Percentiles rank a stretch among this genome's conserved stretches.
phyloP scores from a whole-genome alignment of 2,113 vertebrate species.

The Microcebus jonahi region DNA sequence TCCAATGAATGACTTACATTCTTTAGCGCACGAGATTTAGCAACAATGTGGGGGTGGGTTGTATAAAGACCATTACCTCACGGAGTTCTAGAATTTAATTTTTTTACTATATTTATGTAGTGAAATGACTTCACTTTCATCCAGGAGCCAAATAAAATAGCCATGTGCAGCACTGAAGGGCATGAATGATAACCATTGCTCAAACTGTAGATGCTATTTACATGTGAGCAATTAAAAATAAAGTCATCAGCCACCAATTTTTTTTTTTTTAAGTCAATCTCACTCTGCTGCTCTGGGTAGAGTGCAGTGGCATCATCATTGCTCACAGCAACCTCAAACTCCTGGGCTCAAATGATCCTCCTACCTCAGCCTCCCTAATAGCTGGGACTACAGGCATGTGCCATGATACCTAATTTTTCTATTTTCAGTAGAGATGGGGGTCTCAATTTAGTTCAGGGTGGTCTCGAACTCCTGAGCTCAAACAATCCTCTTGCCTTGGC shows the following conservation, averaged over 20 bases:
- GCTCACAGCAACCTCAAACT: too few species aligned
- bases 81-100: neutral
- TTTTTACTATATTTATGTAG: neutral
- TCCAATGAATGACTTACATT: neutral
- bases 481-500: too few species aligned
- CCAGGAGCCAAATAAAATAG: conserved; percentile 32
- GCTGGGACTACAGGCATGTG: too few species aligned
- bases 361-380: too few species aligned
- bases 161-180: neutral
- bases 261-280: too few species aligned
- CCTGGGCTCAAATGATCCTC: too few species aligned
- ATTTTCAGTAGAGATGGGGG: too few species aligned
- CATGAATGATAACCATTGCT: neutral
- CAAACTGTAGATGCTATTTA: neutral
- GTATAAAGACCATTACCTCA: neutral
- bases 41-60: neutral
- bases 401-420: too few species aligned
- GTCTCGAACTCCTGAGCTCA: too few species aligned
- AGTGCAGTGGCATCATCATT: too few species aligned
- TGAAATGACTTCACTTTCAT: neutral
- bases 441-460: too few species aligned
- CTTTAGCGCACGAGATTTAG: neutral
- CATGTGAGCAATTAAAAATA: neutral
- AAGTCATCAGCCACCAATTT: neutral
- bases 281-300: too few species aligned